Conservation (phyloP, 2,888 invertebrate genomes). For the Morpho achilles region DNA sequence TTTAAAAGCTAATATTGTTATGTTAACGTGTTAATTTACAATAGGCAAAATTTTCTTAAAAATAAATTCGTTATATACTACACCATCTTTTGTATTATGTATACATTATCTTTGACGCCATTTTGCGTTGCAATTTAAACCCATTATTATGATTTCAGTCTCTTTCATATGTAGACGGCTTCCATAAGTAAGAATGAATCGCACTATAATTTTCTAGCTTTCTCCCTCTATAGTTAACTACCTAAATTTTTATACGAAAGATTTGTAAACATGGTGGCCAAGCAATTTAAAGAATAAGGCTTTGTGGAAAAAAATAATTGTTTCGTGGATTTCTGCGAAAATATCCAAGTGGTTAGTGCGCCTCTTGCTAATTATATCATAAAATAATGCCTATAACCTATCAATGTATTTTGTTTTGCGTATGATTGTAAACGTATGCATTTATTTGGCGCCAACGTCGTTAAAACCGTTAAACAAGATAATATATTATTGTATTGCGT, state of each 20-base stretch:
- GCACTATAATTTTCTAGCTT: slow-evolving; percentile 56
- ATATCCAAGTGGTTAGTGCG: slow-evolving; percentile 45
- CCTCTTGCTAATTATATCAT: slow-evolving; percentile 4
- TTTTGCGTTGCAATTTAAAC: slow-evolving; percentile 60
- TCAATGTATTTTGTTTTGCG: slow-evolving; percentile 26
- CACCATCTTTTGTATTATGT: slow-evolving; percentile 16
- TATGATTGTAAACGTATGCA: slow-evolving; percentile 71
- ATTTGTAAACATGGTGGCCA: slow-evolving; percentile 79
- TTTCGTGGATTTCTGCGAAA: slow-evolving; percentile 25
- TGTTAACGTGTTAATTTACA: too few relatives aligned
- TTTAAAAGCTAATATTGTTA: too few relatives aligned
- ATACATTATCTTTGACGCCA: slow-evolving; percentile 49
- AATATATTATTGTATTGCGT: slow-evolving; percentile 29
- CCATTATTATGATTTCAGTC: slow-evolving; percentile 46
- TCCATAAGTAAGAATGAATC: slow-evolving; percentile 47
- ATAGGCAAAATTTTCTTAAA: too few relatives aligned
- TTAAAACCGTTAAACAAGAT: slow-evolving; percentile 64
- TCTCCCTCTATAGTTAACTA: slow-evolving; percentile 49
- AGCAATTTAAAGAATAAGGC: slow-evolving; percentile 35
- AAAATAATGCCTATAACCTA: slow-evolving; percentile 24
- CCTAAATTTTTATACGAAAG: slow-evolving; percentile 61
- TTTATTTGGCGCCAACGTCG: slow-evolving; percentile 76
- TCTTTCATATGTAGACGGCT: slow-evolving; percentile 43
- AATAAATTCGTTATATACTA: background rate
- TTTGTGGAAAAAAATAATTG: slow-evolving; percentile 26